A percentile compares a stretch with the other conserved stretches of the same genome.
Conservation (phyloP, 2,888 invertebrate genomes). For the Neuroscelio doddi region DNA sequence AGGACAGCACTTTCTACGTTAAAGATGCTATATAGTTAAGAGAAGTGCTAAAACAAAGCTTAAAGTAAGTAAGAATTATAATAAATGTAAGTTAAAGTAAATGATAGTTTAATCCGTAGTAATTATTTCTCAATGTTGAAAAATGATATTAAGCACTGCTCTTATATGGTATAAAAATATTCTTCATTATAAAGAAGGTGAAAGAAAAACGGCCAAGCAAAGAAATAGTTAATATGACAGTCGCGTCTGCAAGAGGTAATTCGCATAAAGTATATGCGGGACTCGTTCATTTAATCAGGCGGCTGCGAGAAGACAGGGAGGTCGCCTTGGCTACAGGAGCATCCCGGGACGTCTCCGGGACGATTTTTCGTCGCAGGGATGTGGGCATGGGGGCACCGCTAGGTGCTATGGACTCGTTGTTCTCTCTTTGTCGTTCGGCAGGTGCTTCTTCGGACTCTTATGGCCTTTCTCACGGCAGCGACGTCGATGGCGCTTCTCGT, state of each 20-base stretch:
- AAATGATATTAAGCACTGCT: not conserved
- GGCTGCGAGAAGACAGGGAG: conserved; percentile 6
- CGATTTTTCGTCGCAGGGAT: conserved; percentile 30
- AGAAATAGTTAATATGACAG: conserved; percentile 2
- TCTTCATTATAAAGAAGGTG: too few species aligned
- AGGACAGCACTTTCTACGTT: too few species aligned
- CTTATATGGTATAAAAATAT: too few species aligned
- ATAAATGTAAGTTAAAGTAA: too few species aligned
- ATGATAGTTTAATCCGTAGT: too few species aligned
- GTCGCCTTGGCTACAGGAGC: conserved; percentile 11
- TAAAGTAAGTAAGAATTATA: too few species aligned
- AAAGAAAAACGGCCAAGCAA: not conserved
- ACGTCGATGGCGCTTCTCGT: conserved; percentile 17
- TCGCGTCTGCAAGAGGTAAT: conserved; percentile 6
- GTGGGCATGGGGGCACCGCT: conserved; percentile 25
- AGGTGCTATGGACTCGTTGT: conserved; percentile 23
- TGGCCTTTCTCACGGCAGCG: conserved; percentile 42
- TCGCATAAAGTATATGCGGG: conserved; percentile 19
- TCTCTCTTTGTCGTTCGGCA: conserved; percentile 17
- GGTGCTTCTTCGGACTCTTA: conserved; percentile 30
- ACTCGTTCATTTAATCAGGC: conserved; percentile 19
- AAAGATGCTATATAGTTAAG: too few species aligned
- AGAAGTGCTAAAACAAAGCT: too few species aligned
- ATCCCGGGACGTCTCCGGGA: conserved; percentile 16
- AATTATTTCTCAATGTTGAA: not conserved